A percentile compares a stretch with the other conserved stretches of the same genome.
phyloP scores from a whole-genome alignment of 2,888 invertebrate genomes.

The Cheilosia impressa region DNA sequence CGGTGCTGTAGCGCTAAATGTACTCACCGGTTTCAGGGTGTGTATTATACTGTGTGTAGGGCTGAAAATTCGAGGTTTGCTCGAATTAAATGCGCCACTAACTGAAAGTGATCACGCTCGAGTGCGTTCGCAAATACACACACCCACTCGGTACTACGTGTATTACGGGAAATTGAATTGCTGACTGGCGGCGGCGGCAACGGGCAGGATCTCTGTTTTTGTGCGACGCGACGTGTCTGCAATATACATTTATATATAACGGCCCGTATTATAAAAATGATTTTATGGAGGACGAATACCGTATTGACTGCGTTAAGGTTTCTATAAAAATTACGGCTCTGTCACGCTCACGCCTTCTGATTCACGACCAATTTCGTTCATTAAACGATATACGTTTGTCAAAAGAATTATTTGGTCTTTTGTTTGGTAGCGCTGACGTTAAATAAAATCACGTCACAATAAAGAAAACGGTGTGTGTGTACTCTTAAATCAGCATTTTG shows the following conservation, averaged over 20 bases:
- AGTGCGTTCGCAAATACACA: slow-evolving; percentile 68
- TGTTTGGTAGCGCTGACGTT: slow-evolving; percentile 36
- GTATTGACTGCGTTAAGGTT: slow-evolving; percentile 74
- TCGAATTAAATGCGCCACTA: slow-evolving; percentile 72
- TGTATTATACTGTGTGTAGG: slow-evolving; percentile 37
- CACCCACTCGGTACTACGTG: slow-evolving; percentile 63
- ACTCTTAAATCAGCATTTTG: slow-evolving; percentile 67
- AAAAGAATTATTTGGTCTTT: slow-evolving; percentile 2
- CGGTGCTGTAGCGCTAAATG: slow-evolving; percentile 49
- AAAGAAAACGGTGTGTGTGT: slow-evolving; percentile 54
- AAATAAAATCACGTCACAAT: slow-evolving; percentile 69
- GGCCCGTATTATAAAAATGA: slow-evolving; percentile 65
- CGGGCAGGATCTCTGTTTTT: slow-evolving; percentile 49
- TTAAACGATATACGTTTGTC: slow-evolving; percentile 55
- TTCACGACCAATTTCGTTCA: slow-evolving; percentile 71
- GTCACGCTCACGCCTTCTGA: slow-evolving; percentile 75
- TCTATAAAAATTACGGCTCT: slow-evolving; percentile 72
- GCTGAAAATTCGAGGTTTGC: slow-evolving; percentile 64
- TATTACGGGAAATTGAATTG: slow-evolving; percentile 9
- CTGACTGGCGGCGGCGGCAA: slow-evolving; percentile 8
- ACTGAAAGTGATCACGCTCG: slow-evolving; percentile 71
- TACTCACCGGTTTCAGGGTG: slow-evolving; percentile 50
- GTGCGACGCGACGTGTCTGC: not conserved
- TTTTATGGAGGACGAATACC: slow-evolving; percentile 74
- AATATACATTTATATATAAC: not conserved